A percentile compares a stretch with the other conserved stretches of the same genome.
Evolutionary conservation across 1,140 invertebrate genomes (phyloP).

Genomic region (Proctacanthus coquilletti): DNA sequence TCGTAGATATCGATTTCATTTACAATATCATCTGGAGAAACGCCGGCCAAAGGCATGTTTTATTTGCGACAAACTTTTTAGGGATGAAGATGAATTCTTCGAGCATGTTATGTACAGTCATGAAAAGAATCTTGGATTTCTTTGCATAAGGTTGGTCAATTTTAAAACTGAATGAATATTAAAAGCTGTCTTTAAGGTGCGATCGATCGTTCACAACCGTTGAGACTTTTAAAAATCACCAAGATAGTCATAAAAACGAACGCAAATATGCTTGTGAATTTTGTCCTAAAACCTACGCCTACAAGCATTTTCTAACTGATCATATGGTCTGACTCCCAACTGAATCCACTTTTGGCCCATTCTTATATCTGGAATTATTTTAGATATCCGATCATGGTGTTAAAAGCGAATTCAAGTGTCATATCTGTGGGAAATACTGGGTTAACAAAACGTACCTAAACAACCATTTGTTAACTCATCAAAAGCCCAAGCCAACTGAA

Average conservation of each 20-base stretch:
- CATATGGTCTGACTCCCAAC: constrained; percentile 13
- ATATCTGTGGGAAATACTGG: constrained; percentile 19
- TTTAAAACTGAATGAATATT: neutral
- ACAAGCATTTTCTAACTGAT: constrained; percentile 11
- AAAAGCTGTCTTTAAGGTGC: constrained; percentile 11
- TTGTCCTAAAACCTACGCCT: constrained; percentile 15
- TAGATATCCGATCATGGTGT: constrained; percentile 9
- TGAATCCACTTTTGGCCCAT: neutral
- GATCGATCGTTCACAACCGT: constrained; percentile 21
- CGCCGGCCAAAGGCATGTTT: constrained; percentile 20
- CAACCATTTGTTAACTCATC: neutral
- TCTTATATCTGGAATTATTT: neutral
- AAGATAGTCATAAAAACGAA: constrained; percentile 11
- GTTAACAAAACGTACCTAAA: constrained; percentile 1
- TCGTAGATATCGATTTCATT: constrained; percentile 21
- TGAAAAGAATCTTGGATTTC: constrained; percentile 13
- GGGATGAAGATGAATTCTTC: constrained; percentile 20
- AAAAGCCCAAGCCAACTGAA: constrained; percentile 15
- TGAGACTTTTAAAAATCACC: constrained; percentile 13
- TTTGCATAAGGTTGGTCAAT: constrained; percentile 17
- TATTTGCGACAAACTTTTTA: constrained; percentile 15
- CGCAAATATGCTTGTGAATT: constrained; percentile 12
- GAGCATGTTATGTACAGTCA: constrained; percentile 21
- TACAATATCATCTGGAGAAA: constrained; percentile 23
- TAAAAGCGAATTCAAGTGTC: constrained; percentile 14